These are phyloP conservation scores for Cinclus mexicanus DNA, from an alignment of 2,113 vertebrate genomes.

Conservation along the genomic window DNA sequence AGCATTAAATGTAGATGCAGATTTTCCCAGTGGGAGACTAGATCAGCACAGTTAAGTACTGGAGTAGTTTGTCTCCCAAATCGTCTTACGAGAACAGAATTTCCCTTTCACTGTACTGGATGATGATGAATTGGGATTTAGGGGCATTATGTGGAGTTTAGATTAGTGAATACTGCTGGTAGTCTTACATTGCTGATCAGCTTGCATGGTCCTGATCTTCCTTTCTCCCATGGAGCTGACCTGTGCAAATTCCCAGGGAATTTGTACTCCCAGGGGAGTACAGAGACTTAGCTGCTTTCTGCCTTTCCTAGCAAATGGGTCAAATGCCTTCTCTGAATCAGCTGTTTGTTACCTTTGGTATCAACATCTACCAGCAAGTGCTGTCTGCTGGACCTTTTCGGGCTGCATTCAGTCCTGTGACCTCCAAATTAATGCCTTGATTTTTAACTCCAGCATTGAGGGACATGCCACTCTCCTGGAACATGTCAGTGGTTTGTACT, in stretches of 20 bases:
- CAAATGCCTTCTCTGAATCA: background rate
- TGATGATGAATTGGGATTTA: background rate
- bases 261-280: background rate
- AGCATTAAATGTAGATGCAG: background rate
- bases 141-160: background rate
- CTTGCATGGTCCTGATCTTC: background rate
- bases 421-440: background rate
- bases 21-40: slow-evolving; percentile 12
- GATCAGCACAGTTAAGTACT: slow-evolving; percentile 12
- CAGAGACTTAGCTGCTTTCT: background rate
- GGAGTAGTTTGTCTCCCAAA: slow-evolving; percentile 16
- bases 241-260: background rate
- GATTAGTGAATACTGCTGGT: background rate
- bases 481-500: background rate
- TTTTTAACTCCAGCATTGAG: background rate
- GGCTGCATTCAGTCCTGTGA: background rate
- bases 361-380: background rate
- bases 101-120: background rate
- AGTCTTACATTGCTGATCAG: background rate
- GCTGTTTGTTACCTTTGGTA: background rate
- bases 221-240: background rate
- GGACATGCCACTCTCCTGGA: background rate
- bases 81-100: background rate
- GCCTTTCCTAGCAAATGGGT: background rate
- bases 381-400: background rate